Percentiles rank a stretch among this genome's conserved stretches.
These are phyloP conservation scores for Phragmatobia fuliginosa DNA, from an alignment of 2,888 invertebrate species.

Conservation along the genomic window DNA sequence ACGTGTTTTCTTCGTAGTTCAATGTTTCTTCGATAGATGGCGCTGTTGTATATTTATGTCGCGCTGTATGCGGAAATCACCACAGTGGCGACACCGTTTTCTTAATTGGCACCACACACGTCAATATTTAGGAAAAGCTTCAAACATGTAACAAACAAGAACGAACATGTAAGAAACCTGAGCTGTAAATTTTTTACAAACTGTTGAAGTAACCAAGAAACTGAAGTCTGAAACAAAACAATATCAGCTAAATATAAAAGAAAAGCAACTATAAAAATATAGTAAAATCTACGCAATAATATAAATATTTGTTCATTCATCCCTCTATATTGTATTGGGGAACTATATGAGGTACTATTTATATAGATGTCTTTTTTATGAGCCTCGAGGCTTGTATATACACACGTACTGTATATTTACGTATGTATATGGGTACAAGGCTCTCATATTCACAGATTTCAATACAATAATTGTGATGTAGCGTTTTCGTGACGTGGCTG, in stretches of 20 bases:
- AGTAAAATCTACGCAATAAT: conserved; percentile 40
- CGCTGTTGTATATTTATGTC: too few species aligned
- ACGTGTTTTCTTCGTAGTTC: too few species aligned
- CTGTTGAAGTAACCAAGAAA: conserved; percentile 45
- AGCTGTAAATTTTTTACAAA: conserved; percentile 35
- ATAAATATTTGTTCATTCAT: conserved; percentile 36
- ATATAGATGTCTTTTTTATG: conserved; percentile 47
- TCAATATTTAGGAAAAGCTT: too few species aligned
- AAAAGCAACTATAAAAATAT: conserved; percentile 42
- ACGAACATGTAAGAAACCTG: too few species aligned
- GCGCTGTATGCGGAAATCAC: too few species aligned
- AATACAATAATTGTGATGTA: conserved; percentile 17
- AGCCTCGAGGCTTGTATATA: conserved; percentile 11
- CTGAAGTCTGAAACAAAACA: conserved; percentile 40
- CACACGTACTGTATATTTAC: conserved; percentile 8
- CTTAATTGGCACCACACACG: too few species aligned
- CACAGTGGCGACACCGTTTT: too few species aligned
- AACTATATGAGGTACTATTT: conserved; percentile 40
- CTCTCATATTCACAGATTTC: conserved; percentile 2
- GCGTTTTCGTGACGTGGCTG: conserved; percentile 8
- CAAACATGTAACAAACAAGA: not conserved
- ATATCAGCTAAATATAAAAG: conserved; percentile 39
- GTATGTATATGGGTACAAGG: not conserved
- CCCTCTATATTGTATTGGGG: conserved; percentile 48
- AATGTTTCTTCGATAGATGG: too few species aligned